Evolutionary conservation across 2,888 invertebrate genomes (phyloP).

Genomic region (Melipona bicolor): DNA sequence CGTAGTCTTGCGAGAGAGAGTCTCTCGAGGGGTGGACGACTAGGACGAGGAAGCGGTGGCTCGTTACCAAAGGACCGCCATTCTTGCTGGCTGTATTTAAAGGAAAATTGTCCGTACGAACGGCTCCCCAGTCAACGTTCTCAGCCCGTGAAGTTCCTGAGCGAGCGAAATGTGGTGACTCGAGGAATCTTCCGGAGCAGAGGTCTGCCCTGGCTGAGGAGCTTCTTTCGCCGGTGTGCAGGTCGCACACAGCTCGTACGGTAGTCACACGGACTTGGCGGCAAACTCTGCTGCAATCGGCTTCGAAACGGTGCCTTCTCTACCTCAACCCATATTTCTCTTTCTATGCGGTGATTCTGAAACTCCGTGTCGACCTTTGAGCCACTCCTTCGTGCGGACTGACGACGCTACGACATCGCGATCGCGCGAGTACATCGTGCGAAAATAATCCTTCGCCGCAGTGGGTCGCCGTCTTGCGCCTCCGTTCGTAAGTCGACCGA

Average conservation of each 20-base stretch:
- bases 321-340: constrained; percentile 37
- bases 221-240: constrained; percentile 39
- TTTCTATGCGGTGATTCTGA: constrained; percentile 44
- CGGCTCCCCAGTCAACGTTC: constrained; percentile 26
- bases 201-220: constrained; percentile 25
- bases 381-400: constrained; percentile 34
- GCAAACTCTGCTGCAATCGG: constrained; percentile 24
- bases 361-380: constrained; percentile 58
- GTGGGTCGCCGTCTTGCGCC: constrained; percentile 13
- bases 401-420: constrained; percentile 29
- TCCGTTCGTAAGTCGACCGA: constrained; percentile 53
- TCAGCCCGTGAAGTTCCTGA: constrained; percentile 34
- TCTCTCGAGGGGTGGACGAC: constrained; percentile 50
- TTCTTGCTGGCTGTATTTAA: constrained; percentile 69
- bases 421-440: constrained; percentile 60
- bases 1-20: constrained; percentile 53
- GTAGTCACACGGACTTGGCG: constrained; percentile 27
- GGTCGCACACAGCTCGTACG: constrained; percentile 43
- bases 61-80: constrained; percentile 67
- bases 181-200: constrained; percentile 56
- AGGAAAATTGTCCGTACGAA: constrained; percentile 67
- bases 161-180: constrained; percentile 57
- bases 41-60: constrained; percentile 21
- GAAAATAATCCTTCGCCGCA: constrained; percentile 64
- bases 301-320: constrained; percentile 44